Evolutionary conservation across 2,888 invertebrate genomes (phyloP), one percentile per base, ranked within the genome.

Genomic region (Caenorhabditis angaria): DNA sequence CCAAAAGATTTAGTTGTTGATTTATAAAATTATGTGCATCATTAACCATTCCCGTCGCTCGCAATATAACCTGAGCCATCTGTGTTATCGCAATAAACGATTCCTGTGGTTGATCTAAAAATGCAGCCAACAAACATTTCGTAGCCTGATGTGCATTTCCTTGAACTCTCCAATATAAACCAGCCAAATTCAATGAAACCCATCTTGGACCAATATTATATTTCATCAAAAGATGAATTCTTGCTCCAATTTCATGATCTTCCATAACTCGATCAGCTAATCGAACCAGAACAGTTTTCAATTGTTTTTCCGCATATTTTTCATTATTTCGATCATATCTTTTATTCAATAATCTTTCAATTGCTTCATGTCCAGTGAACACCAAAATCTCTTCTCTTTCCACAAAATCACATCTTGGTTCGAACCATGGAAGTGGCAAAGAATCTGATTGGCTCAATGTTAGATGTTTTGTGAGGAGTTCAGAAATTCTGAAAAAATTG

Each of bases 381-480:
- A 70, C 61, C 0, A 59, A 54, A 2, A 65, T 48, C 24, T 67
- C 62, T 1, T 70, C 56, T 35, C 29, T 50, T 50, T 74, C 70
- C 25, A 68, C 61, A 25, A 70, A 67, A 28, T 69, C 89, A 83
- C 93, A 93, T 10, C 90, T 88, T 0, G 93, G 93, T 22, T 93
- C 93, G 85, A 92, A 92, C 93, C 93, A 93, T 2, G 93, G 93
- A 73, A 93, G 88, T 53, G 92, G 91, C 81, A 93, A 92, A 83
- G 92, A 91, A 18, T 90, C 90, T 4, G 89, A 89, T 18, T 89
- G 88, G 6, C 91, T 89, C 57, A 93, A 90, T 8, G 91, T 92
- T 73, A 93, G 91, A 61, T 90, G 90, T 35, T 91, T 91, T 1
- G 91, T 91, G 65, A 93, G 88, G 65, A 92, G 88, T 22, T 88